Evolutionary conservation across 2,113 vertebrate species (phyloP).

Genomic region (Halcyon senegalensis): DNA sequence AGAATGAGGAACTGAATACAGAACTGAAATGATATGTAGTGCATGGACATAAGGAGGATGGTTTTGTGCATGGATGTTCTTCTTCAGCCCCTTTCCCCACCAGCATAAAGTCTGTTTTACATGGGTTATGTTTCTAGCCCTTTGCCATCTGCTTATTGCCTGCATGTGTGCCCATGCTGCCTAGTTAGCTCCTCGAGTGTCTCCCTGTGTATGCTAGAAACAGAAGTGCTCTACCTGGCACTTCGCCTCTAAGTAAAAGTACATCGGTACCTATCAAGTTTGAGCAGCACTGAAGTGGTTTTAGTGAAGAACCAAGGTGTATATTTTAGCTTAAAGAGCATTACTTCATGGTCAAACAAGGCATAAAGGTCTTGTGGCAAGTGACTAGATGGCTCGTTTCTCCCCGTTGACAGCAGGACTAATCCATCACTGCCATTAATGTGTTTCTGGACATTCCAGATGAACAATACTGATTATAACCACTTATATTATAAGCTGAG

Average conservation of each 20-base stretch:
- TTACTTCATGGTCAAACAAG: background rate
- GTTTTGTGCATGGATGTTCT: background rate
- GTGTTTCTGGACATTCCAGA: background rate
- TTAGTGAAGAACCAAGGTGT: background rate
- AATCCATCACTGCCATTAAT: background rate
- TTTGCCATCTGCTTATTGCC: background rate
- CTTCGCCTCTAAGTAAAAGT: background rate
- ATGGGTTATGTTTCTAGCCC: background rate
- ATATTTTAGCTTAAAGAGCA: background rate
- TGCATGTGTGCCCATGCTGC: background rate
- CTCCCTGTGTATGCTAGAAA: background rate
- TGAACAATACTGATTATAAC: background rate
- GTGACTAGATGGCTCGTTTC: background rate
- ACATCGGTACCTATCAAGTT: background rate
- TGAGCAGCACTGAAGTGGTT: background rate
- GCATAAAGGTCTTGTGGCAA: background rate
- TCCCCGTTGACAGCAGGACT: background rate
- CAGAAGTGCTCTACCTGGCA: background rate
- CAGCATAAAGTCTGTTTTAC: background rate
- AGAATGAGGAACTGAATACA: background rate
- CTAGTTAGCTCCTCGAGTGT: background rate
- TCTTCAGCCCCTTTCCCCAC: background rate
- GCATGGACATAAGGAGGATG: background rate
- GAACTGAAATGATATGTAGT: background rate
- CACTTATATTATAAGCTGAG: background rate